Evolutionary conservation across 2,888 invertebrate species (phyloP), one percentile per base, ranked within the genome.

Genomic region (Antheraea assamensis): DNA sequence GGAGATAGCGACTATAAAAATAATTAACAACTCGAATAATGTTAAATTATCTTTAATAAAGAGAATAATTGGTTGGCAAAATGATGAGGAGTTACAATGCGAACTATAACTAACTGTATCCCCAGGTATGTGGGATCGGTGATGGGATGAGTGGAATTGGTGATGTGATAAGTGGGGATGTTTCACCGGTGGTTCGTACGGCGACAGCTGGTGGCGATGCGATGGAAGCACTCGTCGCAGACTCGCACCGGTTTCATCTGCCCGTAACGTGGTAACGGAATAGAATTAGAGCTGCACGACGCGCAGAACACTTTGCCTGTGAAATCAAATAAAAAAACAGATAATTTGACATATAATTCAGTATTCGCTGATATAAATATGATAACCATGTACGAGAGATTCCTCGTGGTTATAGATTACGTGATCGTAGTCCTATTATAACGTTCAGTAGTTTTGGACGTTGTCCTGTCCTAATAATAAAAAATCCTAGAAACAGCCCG

Each of bases 191-290:
- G 83, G 31, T 42, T 76, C 47, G 82, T 42, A 17, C 87, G 82
- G 3, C 89, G 83, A 75, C 88, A 87, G 75, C 78, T 81, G 74
- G 78, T 80, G 3, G 89, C 89, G 55, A 89, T 86, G 15, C 81
- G 77, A 13, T 85, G 85, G 89, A 97, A 98, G 92, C 98, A 98
- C 83, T 97, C 96, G 87, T 98, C 98, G 92, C 99, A 99, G 58
- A 99, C 99, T 61, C 99, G 96, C 7, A 99, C 99, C 10, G 99
- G 98, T 88, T 98, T 98, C 80, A 96, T 94, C 85, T 98, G 97
- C 1, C 99, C 99, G 91, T 97, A 99, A 86, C 98, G 97, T 19
- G 99, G 99, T 81, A 99, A 93, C 35, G 99, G 98, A 74, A 98
- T 98, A 77, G 97, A 98, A 89, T 98, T 98, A 71, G 98, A 97